These are phyloP conservation scores for Melozone crissalis DNA, from an alignment of 2,113 vertebrate genomes.

Conservation along the genomic window DNA sequence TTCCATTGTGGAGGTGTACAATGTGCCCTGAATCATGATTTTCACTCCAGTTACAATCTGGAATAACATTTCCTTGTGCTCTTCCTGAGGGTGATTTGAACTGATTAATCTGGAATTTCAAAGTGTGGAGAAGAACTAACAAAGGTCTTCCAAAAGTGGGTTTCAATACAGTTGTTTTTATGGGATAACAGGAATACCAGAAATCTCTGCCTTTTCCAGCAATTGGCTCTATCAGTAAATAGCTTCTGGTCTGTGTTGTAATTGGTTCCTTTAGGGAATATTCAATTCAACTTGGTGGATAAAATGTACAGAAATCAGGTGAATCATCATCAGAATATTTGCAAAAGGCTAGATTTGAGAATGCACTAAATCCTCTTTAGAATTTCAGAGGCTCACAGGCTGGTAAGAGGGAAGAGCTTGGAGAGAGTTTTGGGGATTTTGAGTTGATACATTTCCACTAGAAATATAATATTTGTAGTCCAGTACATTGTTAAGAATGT, in stretches of 20 bases:
- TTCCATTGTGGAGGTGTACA: neutral
- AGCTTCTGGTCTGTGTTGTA: neutral
- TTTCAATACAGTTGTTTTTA: neutral
- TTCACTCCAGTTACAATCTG: neutral
- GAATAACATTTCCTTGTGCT: neutral
- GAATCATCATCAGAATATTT: neutral
- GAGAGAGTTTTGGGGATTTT: neutral
- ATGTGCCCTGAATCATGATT: neutral
- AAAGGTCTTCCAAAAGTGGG: neutral
- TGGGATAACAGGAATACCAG: neutral
- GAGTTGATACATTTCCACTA: neutral
- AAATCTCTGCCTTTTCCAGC: neutral
- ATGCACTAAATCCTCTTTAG: neutral
- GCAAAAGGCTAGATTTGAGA: neutral
- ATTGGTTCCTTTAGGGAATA: conserved; percentile 1
- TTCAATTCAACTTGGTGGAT: neutral
- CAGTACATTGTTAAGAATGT: neutral
- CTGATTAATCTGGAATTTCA: neutral
- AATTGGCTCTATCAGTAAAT: neutral
- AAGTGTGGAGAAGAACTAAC: neutral
- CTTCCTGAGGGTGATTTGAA: neutral
- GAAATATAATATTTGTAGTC: neutral
- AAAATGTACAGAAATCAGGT: neutral
- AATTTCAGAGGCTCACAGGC: neutral
- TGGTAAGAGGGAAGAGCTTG: neutral